Base-by-base conservation (phyloP, 2,113 vertebrate species). In the Periophthalmus modestus region DNA sequence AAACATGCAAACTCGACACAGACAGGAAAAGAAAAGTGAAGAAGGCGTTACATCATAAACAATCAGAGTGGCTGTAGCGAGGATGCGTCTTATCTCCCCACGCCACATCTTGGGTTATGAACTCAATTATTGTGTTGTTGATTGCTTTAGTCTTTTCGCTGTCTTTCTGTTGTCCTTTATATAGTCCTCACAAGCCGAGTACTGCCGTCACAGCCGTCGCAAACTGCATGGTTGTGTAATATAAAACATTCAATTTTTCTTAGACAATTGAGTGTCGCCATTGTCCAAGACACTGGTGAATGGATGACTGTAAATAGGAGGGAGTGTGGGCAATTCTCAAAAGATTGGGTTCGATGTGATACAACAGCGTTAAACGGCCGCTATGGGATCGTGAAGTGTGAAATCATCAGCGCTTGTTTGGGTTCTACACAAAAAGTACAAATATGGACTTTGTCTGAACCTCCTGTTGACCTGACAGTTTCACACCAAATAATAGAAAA, bases 91-190 rank as follows among this genome's bases (percentile, higher is more conserved):
- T 65, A 65, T 65, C 34, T 65, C 62, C 19, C 36, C 33, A n/a
- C 34, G 34, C 33, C 62, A 43, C 75, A 85, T 85, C 76, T 80
- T 78, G 55, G 79, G 78, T 76, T 66, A 15, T 73, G 55, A 78
- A 65, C 62, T 65, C 62, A 65, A 65, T 65, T 65, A 65, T 65
- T 65, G 33, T 65, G 18, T 39, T 65, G 62, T 65, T 65, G 62
- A 65, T 65, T 65, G 62, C 62, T 65, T 65, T 65, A n/a, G 62
- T 65, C 34, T 65, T 39, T 65, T 39, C 36, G 18, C 16, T 13
- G 62, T 39, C 62, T 39, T 39, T 65, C 18, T 34, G 21, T 21
- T 4, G 34, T n/a, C 34, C 19, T 65, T 65, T 65, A 65, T 65
- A 43, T 39, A 65, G 33, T 65, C 34, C 43, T 39, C 62, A 39